Evolutionary conservation across 2,888 invertebrate genomes (phyloP).

Genomic region (Yponomeuta cagnagella): DNA sequence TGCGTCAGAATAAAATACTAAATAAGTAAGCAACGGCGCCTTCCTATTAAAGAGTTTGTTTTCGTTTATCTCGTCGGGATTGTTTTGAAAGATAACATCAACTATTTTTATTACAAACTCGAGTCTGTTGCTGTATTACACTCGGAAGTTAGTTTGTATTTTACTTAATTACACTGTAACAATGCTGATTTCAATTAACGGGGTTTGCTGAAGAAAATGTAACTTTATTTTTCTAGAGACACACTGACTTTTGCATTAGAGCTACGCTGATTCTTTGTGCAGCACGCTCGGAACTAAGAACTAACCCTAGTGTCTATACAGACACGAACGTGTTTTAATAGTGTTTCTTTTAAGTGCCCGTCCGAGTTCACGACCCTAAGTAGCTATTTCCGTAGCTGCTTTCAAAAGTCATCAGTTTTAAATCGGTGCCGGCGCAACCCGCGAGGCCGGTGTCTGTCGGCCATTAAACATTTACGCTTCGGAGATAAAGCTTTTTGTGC

Average conservation of each 20-base stretch:
- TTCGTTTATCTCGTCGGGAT: constrained; percentile 1
- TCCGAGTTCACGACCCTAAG: constrained; percentile 47
- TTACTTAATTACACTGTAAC: constrained; percentile 3
- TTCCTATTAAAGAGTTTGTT: not conserved
- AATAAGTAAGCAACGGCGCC: not conserved
- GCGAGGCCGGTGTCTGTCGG: constrained; percentile 42
- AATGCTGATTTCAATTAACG: not conserved
- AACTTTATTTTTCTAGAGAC: not conserved
- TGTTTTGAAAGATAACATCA: constrained; percentile 1
- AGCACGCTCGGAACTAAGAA: constrained; percentile 3
- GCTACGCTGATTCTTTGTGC: not conserved
- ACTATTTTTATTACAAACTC: not conserved
- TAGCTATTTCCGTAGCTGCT: constrained; percentile 60
- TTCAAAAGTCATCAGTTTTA: constrained; percentile 68
- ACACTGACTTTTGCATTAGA: not conserved
- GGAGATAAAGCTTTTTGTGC: constrained; percentile 67
- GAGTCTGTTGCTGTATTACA: not conserved
- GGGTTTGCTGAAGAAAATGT: not conserved
- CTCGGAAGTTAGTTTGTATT: not conserved
- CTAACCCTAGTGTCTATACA: constrained; percentile 7
- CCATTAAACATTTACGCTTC: constrained; percentile 67
- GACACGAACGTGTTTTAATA: constrained; percentile 24
- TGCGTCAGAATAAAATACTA: not conserved
- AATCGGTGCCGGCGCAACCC: constrained; percentile 55
- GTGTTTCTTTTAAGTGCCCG: constrained; percentile 48